Conservation (phyloP, 2,797 vertebrate genomes). For the Silurus aristotelis region DNA sequence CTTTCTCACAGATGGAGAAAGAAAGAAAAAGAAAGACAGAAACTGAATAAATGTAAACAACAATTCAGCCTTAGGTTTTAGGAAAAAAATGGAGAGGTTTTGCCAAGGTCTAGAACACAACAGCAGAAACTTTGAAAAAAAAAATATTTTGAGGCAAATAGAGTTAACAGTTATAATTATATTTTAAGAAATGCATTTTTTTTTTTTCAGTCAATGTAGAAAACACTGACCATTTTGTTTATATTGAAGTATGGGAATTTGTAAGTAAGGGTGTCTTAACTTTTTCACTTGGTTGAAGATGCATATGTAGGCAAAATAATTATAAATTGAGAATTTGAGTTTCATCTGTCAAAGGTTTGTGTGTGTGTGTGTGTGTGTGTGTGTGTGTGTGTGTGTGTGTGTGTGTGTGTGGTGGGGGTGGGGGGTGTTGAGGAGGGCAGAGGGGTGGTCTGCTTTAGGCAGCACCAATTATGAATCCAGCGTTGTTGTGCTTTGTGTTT, state of each 20-base stretch:
- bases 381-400: constrained; percentile 16
- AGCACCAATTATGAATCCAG: constrained; percentile 81
- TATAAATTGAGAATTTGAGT: not conserved
- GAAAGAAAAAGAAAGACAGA: not conserved
- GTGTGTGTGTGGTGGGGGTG: constrained; percentile 29
- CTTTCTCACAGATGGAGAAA: not conserved
- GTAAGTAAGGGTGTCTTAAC: not conserved
- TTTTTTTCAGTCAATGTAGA: too few species aligned
- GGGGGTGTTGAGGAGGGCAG: not conserved
- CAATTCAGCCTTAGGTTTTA: not conserved
- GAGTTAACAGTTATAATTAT: not conserved
- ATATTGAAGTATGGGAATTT: not conserved
- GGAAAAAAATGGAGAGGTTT: not conserved
- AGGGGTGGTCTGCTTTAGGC: constrained; percentile 68
- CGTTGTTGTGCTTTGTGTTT: constrained; percentile 78
- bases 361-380: constrained; percentile 2
- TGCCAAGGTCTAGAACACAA: not conserved
- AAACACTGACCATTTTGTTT: not conserved
- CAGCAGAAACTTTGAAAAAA: not conserved
- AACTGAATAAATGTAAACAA: not conserved
- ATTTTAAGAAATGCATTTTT: not conserved
- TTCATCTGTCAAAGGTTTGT: constrained; percentile 21
- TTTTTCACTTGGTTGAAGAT: not conserved
- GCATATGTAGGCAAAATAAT: constrained; percentile 5
- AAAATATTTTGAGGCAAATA: not conserved